Evolutionary conservation across 2,113 vertebrate genomes (phyloP).

Genomic region (Dipodomys spectabilis): DNA sequence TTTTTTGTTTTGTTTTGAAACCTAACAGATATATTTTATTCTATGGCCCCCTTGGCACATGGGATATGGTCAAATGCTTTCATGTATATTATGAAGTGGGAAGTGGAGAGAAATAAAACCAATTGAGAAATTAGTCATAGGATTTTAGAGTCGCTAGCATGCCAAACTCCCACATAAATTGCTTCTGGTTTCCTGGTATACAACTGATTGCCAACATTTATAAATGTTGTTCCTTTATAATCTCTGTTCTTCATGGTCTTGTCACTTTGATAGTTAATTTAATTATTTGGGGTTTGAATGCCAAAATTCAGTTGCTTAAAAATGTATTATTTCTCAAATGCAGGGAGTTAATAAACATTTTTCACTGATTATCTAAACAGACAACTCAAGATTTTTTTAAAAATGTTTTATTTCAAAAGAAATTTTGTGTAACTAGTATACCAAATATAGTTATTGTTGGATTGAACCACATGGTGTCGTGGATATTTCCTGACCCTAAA

Average conservation of each 20-base stretch:
- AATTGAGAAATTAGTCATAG: slow-evolving; percentile 54
- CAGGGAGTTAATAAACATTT: slow-evolving; percentile 19
- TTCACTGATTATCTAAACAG: not conserved
- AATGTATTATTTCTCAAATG: slow-evolving; percentile 26
- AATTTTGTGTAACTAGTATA: slow-evolving; percentile 17
- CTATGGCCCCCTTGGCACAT: not conserved
- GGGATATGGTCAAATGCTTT: not conserved
- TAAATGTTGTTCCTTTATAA: slow-evolving; percentile 54
- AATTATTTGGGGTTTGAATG: not conserved
- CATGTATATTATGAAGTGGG: slow-evolving; percentile 17
- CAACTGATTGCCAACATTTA: slow-evolving; percentile 61
- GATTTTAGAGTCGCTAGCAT: slow-evolving; percentile 44
- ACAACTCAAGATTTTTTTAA: not conserved
- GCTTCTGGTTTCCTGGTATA: slow-evolving; percentile 63
- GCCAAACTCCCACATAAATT: slow-evolving; percentile 49
- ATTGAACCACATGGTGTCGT: not conserved
- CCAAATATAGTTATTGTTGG: slow-evolving; percentile 17
- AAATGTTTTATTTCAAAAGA: slow-evolving; percentile 26
- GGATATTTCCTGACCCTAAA: slow-evolving; percentile 21
- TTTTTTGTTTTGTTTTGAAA: not conserved
- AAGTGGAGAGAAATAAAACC: slow-evolving; percentile 51
- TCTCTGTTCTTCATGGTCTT: slow-evolving; percentile 19
- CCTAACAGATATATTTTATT: not conserved
- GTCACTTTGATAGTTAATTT: slow-evolving; percentile 47
- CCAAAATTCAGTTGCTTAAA: slow-evolving; percentile 26